Evolutionary conservation across 1,140 invertebrate species (phyloP), one percentile per base, ranked within the genome.

Genomic region (Diabrotica virgifera): DNA sequence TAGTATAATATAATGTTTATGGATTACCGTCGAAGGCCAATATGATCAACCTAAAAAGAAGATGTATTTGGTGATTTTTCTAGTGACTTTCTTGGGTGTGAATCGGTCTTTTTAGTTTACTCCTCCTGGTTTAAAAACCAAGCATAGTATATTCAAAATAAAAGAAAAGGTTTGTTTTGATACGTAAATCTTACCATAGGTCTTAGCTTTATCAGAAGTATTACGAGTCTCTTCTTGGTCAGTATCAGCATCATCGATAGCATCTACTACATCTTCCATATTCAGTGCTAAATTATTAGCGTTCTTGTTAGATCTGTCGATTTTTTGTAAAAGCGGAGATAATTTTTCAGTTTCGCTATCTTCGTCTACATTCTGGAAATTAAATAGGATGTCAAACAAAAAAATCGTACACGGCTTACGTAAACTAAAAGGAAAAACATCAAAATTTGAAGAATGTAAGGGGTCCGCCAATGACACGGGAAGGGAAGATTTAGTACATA

Each of bases 341-440:
- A 92, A 77, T 72, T 91, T 87, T 76, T 93, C 90, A 35, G 87
- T 88, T 77, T 93, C 91, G 71, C 90, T 92, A 72, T 92, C 90
- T 70, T 90, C 89, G 75, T 90, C 89, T 59, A 84, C 10, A 61
- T 54, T 66, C 72, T 74, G 50, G 14, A 71, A 65, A 59, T 11
- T 46, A 58, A 24, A 24, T 24, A 14, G 8, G 51, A 53, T 6
- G n/a, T 35, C 14, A 12, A 62, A 35, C 14, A 36, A 0, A 62
- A 52, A 10, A 36, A 11, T n/a, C 24, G 53, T 51, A 52, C 51
- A 12, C 0, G 51, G 10, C n/a, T 12, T 12, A 52, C 6, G 11
- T 52, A 52, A 52, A n/a, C 11, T 52, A 6, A 52, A 24, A 24
- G 24, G 24, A 24, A 24, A 24, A 24, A 24, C 24, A 24, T 24